Conservation (phyloP, 2,113 vertebrate species). For the Scolopax mira region DNA sequence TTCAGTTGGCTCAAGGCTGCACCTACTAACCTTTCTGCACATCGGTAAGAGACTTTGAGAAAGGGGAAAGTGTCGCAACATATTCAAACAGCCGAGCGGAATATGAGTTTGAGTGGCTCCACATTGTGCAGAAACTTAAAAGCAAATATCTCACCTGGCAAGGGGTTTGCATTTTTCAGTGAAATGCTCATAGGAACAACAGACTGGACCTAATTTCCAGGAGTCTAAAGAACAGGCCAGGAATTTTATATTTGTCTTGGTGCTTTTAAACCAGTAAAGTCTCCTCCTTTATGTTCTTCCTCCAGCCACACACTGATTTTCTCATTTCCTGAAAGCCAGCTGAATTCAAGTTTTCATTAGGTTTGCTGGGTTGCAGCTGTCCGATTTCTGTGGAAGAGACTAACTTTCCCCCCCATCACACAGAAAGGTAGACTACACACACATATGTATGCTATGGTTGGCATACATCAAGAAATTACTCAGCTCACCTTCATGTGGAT, state of each 20-base stretch:
- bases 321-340: conserved; percentile 44
- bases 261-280: conserved; percentile 5
- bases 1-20: background rate
- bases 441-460: background rate
- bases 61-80: background rate
- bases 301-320: background rate
- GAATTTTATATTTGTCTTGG: conserved; percentile 13
- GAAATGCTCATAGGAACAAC: conserved; percentile 29
- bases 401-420: background rate
- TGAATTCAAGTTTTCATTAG: background rate
- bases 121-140: conserved; percentile 1
- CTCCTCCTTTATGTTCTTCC: background rate
- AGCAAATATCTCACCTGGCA: conserved; percentile 42
- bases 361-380: background rate
- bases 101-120: background rate
- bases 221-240: background rate
- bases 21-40: background rate
- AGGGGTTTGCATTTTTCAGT: conserved; percentile 23
- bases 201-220: background rate
- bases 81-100: background rate
- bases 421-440: background rate
- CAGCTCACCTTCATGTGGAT: background rate
- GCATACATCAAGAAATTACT: background rate
- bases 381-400: background rate
- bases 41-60: background rate